Base-by-base conservation (phyloP, 2,113 vertebrate species). In the Cyprinodon variegatus region DNA sequence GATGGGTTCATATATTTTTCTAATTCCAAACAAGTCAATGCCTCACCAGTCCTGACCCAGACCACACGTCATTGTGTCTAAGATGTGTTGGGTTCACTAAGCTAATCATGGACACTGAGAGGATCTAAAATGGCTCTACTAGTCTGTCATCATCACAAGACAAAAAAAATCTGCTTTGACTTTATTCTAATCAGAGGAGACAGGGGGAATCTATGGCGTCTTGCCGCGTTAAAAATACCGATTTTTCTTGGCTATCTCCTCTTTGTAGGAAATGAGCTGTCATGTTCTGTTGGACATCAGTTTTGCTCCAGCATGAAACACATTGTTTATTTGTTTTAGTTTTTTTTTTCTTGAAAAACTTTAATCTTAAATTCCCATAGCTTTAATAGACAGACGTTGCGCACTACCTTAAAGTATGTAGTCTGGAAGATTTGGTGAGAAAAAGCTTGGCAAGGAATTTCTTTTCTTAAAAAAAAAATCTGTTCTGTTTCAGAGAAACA, bases 251-350 rank as follows among this genome's bases (percentile, higher is more conserved):
- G 86, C 87, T 63, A 68, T 80, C 61, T 79, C 45, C 14, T 78
- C 4, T 57, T 1, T 60, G 74, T 63, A 88, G 90, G 89, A 93
- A 93, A 88, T 82, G 22, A 90, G 78, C 79, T 84, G 80, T 91
- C 91, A 86, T 69, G 36, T 70, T 84, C 70, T 75, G 76, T 87
- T 82, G 53, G 61, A 72, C 74, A 37, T 67, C 77, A 72, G 53
- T 69, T 88, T 94, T 89, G 89, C 91, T 87, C 45, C 45, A 57
- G 68, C 70, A 89, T 91, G 84, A 91, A 90, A 88, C 82, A 85
- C 68, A 76, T 74, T 50, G 63, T 82, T 85, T 93, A 89, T 91
- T 90, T 91, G 57, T 78, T 81, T 84, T 85, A 89, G 78, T 53
- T 76, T 77, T 77, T 76, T 69, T 81, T 48, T 63, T 29, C 29